These are phyloP conservation scores for Eira barbara DNA, from an alignment of 2,113 vertebrate species.

Conservation along the genomic window DNA sequence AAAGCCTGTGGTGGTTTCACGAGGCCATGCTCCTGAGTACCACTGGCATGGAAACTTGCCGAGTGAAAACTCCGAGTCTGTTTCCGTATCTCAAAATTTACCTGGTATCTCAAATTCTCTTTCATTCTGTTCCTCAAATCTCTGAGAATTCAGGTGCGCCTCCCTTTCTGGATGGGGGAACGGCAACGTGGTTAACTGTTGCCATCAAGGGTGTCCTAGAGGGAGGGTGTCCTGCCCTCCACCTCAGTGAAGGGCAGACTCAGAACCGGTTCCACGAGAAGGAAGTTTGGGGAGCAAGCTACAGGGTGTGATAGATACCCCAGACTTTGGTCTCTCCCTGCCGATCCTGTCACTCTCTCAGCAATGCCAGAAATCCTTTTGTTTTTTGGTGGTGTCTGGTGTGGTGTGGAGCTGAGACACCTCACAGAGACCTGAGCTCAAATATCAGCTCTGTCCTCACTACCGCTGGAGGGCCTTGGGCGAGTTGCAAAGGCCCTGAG, in stretches of 20 bases:
- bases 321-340: not conserved
- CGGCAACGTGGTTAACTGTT: not conserved
- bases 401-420: not conserved
- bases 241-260: not conserved
- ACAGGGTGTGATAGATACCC: not conserved
- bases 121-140: not conserved
- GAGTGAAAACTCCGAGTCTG: not conserved
- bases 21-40: accelerated
- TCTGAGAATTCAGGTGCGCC: not conserved
- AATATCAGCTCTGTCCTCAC: not conserved
- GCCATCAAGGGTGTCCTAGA: not conserved
- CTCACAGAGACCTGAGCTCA: not conserved
- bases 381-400: not conserved
- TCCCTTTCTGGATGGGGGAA: not conserved
- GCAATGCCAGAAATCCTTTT: not conserved
- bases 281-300: not conserved
- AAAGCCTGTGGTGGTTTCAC: not conserved
- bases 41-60: not conserved
- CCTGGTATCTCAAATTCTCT: not conserved
- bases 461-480: accelerated
- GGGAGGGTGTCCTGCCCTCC: not conserved
- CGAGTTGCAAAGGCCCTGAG: not conserved
- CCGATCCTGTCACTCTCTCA: not conserved
- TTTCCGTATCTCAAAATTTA: not conserved
- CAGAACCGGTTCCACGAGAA: not conserved